A percentile compares a stretch with the other conserved stretches of the same genome.
phyloP scores from a whole-genome alignment of 2,113 vertebrate genomes.

The Gambusia affinis region DNA sequence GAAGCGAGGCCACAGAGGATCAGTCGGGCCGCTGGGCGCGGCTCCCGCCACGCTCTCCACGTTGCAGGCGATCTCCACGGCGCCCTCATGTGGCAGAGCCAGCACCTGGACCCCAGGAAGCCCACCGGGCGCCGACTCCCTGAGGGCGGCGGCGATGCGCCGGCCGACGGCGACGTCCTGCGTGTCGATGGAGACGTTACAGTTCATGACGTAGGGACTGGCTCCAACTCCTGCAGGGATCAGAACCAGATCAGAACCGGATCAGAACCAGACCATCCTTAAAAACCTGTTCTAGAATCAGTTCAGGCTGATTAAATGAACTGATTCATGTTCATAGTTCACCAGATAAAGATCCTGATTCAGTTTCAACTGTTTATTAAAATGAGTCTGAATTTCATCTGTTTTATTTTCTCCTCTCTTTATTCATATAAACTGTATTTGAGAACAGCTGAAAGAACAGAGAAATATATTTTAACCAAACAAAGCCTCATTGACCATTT shows the following conservation, averaged over 20 bases:
- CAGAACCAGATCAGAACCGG: neutral
- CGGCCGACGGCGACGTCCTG: slow-evolving; percentile 71
- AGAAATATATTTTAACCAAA: too few relatives aligned
- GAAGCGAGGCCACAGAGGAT: slow-evolving; percentile 59
- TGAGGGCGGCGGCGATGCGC: slow-evolving; percentile 63
- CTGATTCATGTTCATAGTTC: too few relatives aligned
- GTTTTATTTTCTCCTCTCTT: too few relatives aligned
- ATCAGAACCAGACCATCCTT: too few relatives aligned
- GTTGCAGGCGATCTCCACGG: slow-evolving; percentile 80
- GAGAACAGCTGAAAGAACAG: too few relatives aligned
- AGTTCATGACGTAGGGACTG: slow-evolving; percentile 81
- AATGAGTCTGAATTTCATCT: too few relatives aligned
- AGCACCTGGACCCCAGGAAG: slow-evolving; percentile 80
- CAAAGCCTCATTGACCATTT: too few relatives aligned
- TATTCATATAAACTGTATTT: too few relatives aligned
- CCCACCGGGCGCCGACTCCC: slow-evolving; percentile 66
- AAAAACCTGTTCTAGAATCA: too few relatives aligned
- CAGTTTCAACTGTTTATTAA: too few relatives aligned
- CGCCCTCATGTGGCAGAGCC: slow-evolving; percentile 75
- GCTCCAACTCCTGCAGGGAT: slow-evolving; percentile 72
- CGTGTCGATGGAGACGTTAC: slow-evolving; percentile 80
- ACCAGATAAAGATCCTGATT: too few relatives aligned
- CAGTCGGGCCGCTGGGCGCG: neutral
- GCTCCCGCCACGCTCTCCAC: slow-evolving; percentile 73
- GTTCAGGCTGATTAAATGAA: too few relatives aligned